These are phyloP conservation scores for Synanthedon myopaeformis DNA, from an alignment of 2,888 invertebrate species.

Conservation along the genomic window DNA sequence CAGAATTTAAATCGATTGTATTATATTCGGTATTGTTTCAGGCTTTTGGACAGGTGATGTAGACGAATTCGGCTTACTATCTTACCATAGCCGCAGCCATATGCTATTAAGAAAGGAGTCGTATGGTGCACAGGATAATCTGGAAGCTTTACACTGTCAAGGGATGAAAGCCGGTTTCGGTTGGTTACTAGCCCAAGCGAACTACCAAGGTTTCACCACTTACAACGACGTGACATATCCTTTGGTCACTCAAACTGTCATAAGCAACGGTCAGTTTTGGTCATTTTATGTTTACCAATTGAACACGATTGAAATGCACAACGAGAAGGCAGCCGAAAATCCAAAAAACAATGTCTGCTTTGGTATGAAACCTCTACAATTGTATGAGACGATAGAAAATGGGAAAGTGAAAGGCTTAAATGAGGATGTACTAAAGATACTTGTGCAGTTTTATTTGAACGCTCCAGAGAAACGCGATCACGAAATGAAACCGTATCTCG, in stretches of 20 bases:
- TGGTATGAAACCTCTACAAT: constrained; percentile 76
- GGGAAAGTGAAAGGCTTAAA: constrained; percentile 83
- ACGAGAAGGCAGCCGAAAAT: constrained; percentile 73
- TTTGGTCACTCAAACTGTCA: constrained; percentile 85
- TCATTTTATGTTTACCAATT: constrained; percentile 92
- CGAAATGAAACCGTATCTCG: constrained; percentile 81
- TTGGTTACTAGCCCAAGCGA: constrained; percentile 84
- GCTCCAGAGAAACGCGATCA: constrained; percentile 71
- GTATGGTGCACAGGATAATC: constrained; percentile 66
- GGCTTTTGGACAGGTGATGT: constrained; percentile 88
- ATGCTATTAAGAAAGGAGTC: constrained; percentile 53
- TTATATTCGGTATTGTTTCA: constrained; percentile 26
- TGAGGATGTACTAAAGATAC: constrained; percentile 77
- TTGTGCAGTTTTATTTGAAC: constrained; percentile 82
- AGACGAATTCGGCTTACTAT: constrained; percentile 82
- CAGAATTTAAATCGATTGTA: no score
- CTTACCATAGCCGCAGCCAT: constrained; percentile 77
- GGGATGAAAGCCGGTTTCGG: constrained; percentile 84
- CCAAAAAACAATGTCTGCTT: constrained; percentile 84
- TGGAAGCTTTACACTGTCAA: constrained; percentile 78
- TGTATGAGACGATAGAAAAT: constrained; percentile 81
- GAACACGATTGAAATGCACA: constrained; percentile 82
- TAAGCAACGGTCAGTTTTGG: constrained; percentile 90
- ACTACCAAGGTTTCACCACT: constrained; percentile 89
- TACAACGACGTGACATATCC: constrained; percentile 94